A percentile compares a stretch with the other conserved stretches of the same genome.
These are phyloP conservation scores for Sebastes oblongus DNA, from an alignment of 2,797 vertebrate species.

Conservation along the genomic window DNA sequence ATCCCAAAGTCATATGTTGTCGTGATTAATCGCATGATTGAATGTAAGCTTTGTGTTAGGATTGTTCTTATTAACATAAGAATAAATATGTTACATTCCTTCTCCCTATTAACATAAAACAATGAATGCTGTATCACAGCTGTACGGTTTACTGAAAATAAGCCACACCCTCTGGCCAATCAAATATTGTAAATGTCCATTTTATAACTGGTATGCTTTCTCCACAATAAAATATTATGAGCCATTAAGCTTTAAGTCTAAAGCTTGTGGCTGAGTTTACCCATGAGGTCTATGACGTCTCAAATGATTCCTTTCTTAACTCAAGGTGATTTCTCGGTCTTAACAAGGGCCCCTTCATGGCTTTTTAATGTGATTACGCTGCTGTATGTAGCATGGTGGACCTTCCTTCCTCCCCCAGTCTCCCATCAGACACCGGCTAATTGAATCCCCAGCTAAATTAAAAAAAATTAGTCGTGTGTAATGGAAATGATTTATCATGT, in stretches of 20 bases:
- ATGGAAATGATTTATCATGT: constrained; percentile 80
- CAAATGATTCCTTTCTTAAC: constrained; percentile 63
- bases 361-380: constrained; percentile 76
- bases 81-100: not conserved
- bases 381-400: constrained; percentile 60
- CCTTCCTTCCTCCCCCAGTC: constrained; percentile 62
- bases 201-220: constrained; percentile 11
- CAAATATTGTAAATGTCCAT: not conserved
- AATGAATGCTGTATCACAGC: not conserved
- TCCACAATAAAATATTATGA: constrained; percentile 9
- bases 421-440: constrained; percentile 77
- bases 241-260: constrained; percentile 17
- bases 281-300: constrained; percentile 43
- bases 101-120: not conserved
- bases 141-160: not conserved
- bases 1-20: not conserved
- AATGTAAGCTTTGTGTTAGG: not conserved
- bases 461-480: constrained; percentile 76
- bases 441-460: constrained; percentile 74
- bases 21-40: not conserved
- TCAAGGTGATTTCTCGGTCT: constrained; percentile 69
- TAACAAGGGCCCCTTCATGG: constrained; percentile 75
- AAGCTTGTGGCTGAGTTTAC: constrained; percentile 36
- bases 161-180: not conserved
- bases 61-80: not conserved